Conservation (phyloP, 1,140 invertebrate species). For the Bombus confusus region DNA sequence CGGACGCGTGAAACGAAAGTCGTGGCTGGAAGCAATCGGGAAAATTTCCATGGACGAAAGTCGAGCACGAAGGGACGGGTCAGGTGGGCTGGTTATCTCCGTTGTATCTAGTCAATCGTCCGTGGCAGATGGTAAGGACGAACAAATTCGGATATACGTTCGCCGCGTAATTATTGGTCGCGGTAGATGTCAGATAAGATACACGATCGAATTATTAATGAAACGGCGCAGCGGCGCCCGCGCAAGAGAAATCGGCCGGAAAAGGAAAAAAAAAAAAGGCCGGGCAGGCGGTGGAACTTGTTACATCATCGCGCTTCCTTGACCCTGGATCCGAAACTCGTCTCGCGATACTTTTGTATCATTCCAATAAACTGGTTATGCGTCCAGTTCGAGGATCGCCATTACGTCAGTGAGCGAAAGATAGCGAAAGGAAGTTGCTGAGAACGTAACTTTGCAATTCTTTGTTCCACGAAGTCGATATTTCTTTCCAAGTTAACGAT, state of each 20-base stretch:
- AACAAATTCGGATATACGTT: slow-evolving; percentile 13
- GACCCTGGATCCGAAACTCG: slow-evolving; percentile 2
- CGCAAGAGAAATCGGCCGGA: neutral
- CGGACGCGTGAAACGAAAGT: neutral
- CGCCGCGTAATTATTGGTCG: neutral
- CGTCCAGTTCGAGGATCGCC: neutral
- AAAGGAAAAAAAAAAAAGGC: neutral
- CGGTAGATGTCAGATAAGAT: neutral
- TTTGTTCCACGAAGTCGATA: neutral
- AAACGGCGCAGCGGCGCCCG: neutral
- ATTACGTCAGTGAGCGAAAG: neutral
- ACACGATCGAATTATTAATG: neutral
- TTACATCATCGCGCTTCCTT: slow-evolving; percentile 18
- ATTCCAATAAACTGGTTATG: neutral
- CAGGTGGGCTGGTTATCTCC: neutral
- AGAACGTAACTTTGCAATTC: neutral
- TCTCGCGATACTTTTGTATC: neutral
- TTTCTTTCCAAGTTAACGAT: too few species aligned
- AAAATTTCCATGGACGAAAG: neutral
- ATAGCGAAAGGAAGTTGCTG: neutral
- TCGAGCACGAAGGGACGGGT: neutral
- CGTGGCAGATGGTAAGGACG: slow-evolving; percentile 10
- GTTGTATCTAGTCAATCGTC: neutral
- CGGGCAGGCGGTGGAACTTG: neutral
- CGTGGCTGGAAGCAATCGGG: too few species aligned